Evolutionary conservation across 2,888 invertebrate genomes (phyloP).

Genomic region (Papilio gigon): DNA sequence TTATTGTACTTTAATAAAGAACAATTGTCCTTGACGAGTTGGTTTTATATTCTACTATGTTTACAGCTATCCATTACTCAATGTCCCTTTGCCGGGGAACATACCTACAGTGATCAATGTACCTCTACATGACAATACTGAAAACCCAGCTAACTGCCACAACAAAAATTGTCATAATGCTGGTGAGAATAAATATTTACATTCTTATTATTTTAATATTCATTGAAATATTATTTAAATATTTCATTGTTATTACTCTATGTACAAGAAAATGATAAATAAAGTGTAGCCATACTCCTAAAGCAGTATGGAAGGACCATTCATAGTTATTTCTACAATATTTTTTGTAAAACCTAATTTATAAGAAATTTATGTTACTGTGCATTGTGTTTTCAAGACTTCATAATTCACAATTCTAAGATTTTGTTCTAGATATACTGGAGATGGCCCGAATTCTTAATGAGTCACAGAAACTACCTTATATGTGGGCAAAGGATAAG

Average conservation of each 20-base stretch:
- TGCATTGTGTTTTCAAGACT: neutral
- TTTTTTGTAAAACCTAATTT: neutral
- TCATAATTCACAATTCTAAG: neutral
- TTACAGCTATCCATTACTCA: constrained; percentile 90
- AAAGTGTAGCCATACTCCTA: too few species aligned
- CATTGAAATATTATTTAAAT: too few species aligned
- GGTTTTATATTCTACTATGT: constrained; percentile 34
- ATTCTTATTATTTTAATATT: too few species aligned
- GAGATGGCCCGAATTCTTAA: constrained; percentile 66
- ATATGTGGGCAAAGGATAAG: constrained; percentile 84
- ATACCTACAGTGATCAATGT: constrained; percentile 88
- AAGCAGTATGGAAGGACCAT: neutral
- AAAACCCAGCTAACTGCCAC: constrained; percentile 52
- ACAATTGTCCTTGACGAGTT: constrained; percentile 20
- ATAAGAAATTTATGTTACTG: neutral
- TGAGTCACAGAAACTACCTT: constrained; percentile 78
- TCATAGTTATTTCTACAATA: neutral
- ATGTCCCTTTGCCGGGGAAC: constrained; percentile 95
- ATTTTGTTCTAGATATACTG: constrained; percentile 53
- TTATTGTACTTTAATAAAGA: constrained; percentile 24
- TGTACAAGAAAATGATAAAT: too few species aligned
- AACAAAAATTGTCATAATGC: constrained; percentile 55
- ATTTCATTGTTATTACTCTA: too few species aligned
- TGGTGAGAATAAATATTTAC: constrained; percentile 51
- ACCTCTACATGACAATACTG: constrained; percentile 60